Base-by-base conservation (phyloP, 2,113 vertebrate genomes). In the Sisor rabdophorus region DNA sequence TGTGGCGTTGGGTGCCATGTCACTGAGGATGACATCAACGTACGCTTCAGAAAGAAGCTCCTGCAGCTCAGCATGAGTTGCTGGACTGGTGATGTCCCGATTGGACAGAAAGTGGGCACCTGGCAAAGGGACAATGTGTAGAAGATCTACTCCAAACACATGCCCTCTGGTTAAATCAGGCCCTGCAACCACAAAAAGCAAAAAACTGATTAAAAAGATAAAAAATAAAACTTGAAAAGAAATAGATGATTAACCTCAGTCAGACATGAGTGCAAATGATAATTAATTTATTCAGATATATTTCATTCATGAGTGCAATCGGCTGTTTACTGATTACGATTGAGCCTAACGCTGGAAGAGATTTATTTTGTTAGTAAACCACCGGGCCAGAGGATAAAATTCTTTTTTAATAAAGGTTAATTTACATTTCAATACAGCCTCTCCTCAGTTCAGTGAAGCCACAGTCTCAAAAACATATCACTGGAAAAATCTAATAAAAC, bases 1-100 rank as follows among this genome's bases (percentile, higher is more conserved):
- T 0, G 93, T 94, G 2, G 96, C 95, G 0, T 97, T 98, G 52
- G 96, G 97, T 0, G 96, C 96, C 95, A 98, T 94, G 85, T 99
- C 96, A 0, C 96, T 99, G 79, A 98, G 86, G 84, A 99, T 90
- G 82, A 96, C 90, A 2, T 98, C 93, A 30, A 89, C 95, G 75
- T 61, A 89, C 26, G 87, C 88, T 0, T 52, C 40, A 13, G 96
- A 96, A 40, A 99, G 95, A 68, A 94, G 85, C 15, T 83, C 87
- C 71, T 77, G 89, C 52, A 98, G 87, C 15, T 71, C 86, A 59
- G 78, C 78, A 3, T 89, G 88, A 0, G 91, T 92, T 56, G 36
- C 5, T 0, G 90, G 89, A 54, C 93, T 88, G 0, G 92, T 87
- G 40, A 98, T 54, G 60, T 99, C 93, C 0, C 90, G 77, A 47